Conservation (phyloP, 2,797 vertebrate genomes). For the Botia kubotai region DNA sequence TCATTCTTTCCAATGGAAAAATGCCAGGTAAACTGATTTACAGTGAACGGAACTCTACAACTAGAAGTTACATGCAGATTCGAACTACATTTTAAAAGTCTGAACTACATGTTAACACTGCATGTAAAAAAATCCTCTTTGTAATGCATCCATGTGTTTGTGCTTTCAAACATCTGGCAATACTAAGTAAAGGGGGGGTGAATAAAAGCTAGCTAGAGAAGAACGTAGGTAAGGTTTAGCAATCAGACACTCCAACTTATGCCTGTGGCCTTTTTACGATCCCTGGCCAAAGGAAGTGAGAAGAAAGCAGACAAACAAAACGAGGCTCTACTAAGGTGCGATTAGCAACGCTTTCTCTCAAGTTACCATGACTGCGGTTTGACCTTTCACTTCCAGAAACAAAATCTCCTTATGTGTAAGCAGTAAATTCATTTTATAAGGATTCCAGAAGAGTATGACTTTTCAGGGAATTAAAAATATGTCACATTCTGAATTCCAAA, state of each 20-base stretch:
- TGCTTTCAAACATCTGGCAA: constrained; percentile 20
- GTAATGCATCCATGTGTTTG: not conserved
- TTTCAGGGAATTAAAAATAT: not conserved
- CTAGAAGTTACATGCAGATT: constrained; percentile 7
- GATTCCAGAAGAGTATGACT: not conserved
- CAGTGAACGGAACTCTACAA: not conserved
- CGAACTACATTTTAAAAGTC: not conserved
- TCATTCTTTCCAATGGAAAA: not conserved
- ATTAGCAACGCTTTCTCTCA: constrained; percentile 45
- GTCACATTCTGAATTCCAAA: not conserved
- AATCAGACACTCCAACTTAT: constrained; percentile 24
- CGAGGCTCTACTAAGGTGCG: constrained; percentile 29
- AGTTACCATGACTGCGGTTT: constrained; percentile 39
- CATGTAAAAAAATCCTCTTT: not conserved
- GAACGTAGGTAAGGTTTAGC: not conserved
- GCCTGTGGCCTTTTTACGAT: constrained; percentile 42
- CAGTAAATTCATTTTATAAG: constrained; percentile 7
- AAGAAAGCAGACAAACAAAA: constrained; percentile 38
- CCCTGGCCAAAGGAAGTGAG: constrained; percentile 34
- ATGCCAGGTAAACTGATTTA: not conserved
- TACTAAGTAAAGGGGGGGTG: not conserved
- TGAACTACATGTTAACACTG: not conserved
- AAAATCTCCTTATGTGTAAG: not conserved
- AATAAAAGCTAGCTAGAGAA: not conserved
- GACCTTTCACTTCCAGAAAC: constrained; percentile 39